These are phyloP conservation scores for Tauraco hartlaubi DNA, from an alignment of 2,797 vertebrate genomes.

Conservation along the genomic window DNA sequence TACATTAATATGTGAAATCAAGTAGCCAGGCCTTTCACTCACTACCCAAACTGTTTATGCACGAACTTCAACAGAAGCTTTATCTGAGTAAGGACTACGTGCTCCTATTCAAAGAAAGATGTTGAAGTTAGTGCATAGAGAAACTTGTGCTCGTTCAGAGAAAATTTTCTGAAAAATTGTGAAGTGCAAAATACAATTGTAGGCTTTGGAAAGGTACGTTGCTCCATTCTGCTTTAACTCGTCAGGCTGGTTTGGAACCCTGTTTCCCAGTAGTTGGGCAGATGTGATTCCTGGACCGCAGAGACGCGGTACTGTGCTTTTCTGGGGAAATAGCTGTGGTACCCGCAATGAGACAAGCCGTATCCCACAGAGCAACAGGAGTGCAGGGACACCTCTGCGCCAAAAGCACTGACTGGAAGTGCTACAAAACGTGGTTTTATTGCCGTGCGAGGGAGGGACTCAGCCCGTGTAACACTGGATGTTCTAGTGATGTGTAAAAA, in stretches of 20 bases:
- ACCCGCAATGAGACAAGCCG: neutral
- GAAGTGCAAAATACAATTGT: neutral
- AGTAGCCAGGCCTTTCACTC: neutral
- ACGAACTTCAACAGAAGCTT: neutral
- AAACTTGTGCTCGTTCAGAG: neutral
- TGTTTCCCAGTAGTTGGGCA: neutral
- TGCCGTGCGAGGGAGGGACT: neutral
- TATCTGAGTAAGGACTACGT: neutral
- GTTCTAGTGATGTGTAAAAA: neutral
- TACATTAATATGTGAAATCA: neutral
- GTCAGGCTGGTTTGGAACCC: neutral
- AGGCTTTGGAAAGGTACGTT: neutral
- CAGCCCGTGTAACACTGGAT: neutral
- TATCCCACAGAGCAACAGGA: neutral
- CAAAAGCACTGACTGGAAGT: neutral
- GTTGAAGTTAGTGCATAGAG: neutral
- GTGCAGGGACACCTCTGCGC: neutral
- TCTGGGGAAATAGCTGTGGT: neutral
- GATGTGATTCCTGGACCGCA: neutral
- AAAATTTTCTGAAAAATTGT: neutral
- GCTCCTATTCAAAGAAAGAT: neutral
- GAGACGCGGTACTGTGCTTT: accelerated
- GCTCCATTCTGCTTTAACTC: neutral
- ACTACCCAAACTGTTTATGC: neutral
- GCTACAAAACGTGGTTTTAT: neutral